Base-by-base conservation (phyloP, 2,113 vertebrate genomes). In the Ceyx margarethae region DNA sequence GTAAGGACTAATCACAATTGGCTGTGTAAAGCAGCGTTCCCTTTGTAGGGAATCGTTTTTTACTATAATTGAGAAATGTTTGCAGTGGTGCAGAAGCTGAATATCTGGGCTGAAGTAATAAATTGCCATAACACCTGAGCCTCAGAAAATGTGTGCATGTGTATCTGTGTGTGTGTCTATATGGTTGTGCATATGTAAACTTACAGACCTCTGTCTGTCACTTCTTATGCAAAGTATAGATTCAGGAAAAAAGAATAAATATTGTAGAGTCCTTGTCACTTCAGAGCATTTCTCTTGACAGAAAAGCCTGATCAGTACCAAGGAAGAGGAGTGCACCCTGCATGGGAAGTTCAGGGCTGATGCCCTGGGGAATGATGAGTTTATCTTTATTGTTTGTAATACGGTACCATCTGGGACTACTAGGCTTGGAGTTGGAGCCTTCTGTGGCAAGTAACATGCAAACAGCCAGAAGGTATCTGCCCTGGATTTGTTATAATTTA, bases 301-400 rank as follows among this genome's bases (percentile, higher is more conserved):
- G 69, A 81, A 83, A 83, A 74, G 16, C 40, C 26, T 35, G 60
- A 73, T 33, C 42, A 60, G 21, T 80, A 25, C 16, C 1, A 2
- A 77, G 57, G 48, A 90, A 67, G 17, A 83, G 16, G 22, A 81
- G 10, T 45, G 10, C 2, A 58, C 29, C 16, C 37, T 90, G 42
- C 46, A 33, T 77, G 37, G 45, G 25, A 33, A 40, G 35, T 31
- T 68, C 33, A 31, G 28, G 15, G 2, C 43, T 85, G 40, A 50
- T 81, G 26, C 65, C 53, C 26, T 33, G 48, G 17, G 68, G 68
- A 87, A 90, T 92, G 43, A 87, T 28, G 43, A 87, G 67, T 81
- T 94, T 88, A 85, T 79, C 74, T 75, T 68, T 78, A 66, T 37
- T 78, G 43, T 58, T 89, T 93, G 29, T 37, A 62, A 73, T 82